These are phyloP conservation scores for Luidia sarsii DNA, from an alignment of 53 echinoderm and acorn worm genomes.

Conservation along the genomic window DNA sequence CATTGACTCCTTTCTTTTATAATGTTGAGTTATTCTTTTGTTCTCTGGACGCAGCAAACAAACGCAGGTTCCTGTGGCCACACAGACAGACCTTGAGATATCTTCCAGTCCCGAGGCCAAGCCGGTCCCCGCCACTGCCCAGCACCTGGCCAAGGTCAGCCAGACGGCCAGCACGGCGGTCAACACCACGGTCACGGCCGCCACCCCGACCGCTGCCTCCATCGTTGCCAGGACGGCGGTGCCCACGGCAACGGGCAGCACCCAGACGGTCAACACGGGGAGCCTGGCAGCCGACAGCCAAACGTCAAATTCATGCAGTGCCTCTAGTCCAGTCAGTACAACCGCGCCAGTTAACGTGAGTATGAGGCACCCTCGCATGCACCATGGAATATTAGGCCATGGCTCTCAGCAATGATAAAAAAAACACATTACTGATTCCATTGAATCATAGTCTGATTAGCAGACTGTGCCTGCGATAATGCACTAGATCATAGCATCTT, in stretches of 20 bases:
- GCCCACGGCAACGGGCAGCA: conserved; percentile 59
- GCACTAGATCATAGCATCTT: no score
- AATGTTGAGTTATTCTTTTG: no score
- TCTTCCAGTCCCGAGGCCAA: conserved; percentile 59
- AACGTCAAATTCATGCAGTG: conserved; percentile 76
- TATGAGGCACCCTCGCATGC: neutral
- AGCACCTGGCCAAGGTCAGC: conserved; percentile 42
- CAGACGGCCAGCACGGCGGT: conserved; percentile 51
- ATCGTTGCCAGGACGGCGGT: conserved; percentile 58
- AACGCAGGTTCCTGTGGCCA: conserved; percentile 69
- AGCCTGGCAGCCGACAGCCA: conserved; percentile 58
- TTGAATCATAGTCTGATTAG: neutral
- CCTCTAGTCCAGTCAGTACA: conserved; percentile 73
- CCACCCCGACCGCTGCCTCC: conserved; percentile 36
- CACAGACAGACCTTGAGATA: conserved; percentile 78
- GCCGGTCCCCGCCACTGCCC: conserved; percentile 20
- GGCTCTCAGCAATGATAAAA: neutral
- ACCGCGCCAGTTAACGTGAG: conserved; percentile 59
- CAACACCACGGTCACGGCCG: conserved; percentile 28
- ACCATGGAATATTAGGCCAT: no score
- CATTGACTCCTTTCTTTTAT: neutral
- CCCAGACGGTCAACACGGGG: conserved; percentile 66
- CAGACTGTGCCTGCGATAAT: no score
- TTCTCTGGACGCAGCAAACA: no score
- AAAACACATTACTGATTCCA: neutral